A percentile compares a stretch with the other conserved stretches of the same genome.
Evolutionary conservation across 2,888 invertebrate genomes (phyloP).

Genomic region (Cerastis rubricosa): DNA sequence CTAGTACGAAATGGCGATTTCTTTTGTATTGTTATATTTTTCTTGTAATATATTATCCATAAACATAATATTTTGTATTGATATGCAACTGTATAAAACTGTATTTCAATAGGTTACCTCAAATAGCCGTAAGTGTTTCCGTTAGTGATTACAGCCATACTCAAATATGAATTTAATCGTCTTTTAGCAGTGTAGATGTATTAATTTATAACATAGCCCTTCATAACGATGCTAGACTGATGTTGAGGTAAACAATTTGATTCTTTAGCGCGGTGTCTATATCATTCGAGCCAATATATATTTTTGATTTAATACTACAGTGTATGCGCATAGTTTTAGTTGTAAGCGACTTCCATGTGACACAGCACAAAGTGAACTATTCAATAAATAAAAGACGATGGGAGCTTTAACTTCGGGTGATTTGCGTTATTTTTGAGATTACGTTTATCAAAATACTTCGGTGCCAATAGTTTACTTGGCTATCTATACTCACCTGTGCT

Average conservation of each 20-base stretch:
- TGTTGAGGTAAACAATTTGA: conserved; percentile 63
- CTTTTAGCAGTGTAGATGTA: conserved; percentile 79
- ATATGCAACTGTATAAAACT: conserved; percentile 83
- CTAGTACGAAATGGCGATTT: conserved; percentile 60
- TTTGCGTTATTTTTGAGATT: conserved; percentile 82
- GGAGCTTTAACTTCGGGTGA: conserved; percentile 76
- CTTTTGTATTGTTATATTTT: conserved; percentile 76
- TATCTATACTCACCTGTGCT: conserved; percentile 69
- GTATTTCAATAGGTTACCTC: conserved; percentile 84
- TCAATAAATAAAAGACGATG: conserved; percentile 69
- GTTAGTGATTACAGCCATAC: conserved; percentile 87
- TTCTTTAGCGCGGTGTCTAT: conserved; percentile 66
- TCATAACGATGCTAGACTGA: conserved; percentile 83
- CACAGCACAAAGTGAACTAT: conserved; percentile 84
- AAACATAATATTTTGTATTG: conserved; percentile 80
- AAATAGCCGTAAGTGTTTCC: conserved; percentile 83
- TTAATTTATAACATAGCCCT: conserved; percentile 75
- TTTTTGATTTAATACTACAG: conserved; percentile 77
- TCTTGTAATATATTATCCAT: conserved; percentile 82
- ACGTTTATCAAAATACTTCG: conserved; percentile 73
- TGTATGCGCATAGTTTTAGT: conserved; percentile 77
- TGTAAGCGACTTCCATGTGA: conserved; percentile 84
- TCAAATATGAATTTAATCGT: conserved; percentile 87
- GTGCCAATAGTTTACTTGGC: conserved; percentile 76
- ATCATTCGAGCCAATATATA: conserved; percentile 71